Percentiles rank a stretch among this genome's conserved stretches.
phyloP scores from a whole-genome alignment of 2,797 vertebrate genomes.

The Florisuga fusca region DNA sequence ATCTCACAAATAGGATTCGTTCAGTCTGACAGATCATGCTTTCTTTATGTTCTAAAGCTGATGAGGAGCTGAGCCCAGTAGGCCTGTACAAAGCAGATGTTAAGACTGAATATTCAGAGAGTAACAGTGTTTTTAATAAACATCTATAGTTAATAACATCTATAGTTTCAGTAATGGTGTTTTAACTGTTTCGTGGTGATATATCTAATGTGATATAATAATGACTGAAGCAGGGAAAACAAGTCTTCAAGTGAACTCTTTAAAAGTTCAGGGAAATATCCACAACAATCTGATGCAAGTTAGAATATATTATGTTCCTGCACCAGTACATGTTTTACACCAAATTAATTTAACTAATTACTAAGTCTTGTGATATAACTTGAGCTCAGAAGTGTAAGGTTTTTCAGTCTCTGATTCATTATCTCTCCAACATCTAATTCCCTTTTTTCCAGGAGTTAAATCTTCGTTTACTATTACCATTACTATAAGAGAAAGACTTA shows the following conservation, averaged over 20 bases:
- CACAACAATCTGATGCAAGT: not conserved
- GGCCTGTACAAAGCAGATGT: not conserved
- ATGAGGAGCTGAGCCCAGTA: not conserved
- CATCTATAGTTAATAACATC: not conserved
- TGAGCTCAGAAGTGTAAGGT: not conserved
- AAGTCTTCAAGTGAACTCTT: not conserved
- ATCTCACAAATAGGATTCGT: not conserved
- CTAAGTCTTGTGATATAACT: not conserved
- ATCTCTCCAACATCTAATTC: not conserved
- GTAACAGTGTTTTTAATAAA: not conserved
- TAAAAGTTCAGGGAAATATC: not conserved
- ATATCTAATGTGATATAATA: not conserved
- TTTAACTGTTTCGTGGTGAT: not conserved
- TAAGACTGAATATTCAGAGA: not conserved
- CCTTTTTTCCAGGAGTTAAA: not conserved
- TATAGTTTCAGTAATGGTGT: not conserved
- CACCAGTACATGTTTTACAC: not conserved
- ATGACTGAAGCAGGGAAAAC: not conserved
- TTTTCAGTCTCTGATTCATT: not conserved
- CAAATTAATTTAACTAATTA: not conserved
- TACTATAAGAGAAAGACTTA: not conserved
- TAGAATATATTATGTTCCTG: not conserved
- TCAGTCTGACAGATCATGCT: not conserved
- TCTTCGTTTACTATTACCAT: not conserved
- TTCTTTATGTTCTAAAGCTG: not conserved